Conservation (phyloP, 2,888 invertebrate genomes). For the Erebia epiphron region DNA sequence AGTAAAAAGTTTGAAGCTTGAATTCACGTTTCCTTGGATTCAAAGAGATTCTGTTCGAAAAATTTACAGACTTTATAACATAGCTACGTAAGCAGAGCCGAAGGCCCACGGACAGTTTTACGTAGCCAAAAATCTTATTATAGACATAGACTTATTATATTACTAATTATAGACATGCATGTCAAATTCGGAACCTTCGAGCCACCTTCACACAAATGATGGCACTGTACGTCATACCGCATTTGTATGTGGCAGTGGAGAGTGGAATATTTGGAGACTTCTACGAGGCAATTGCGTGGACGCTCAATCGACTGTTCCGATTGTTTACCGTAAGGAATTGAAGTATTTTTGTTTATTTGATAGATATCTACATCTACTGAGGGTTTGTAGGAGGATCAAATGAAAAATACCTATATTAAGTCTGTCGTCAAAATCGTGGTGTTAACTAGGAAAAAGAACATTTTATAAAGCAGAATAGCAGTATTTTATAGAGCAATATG, state of each 20-base stretch:
- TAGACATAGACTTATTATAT: neutral
- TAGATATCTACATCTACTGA: too few species aligned
- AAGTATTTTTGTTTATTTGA: neutral
- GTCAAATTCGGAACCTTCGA: conserved; percentile 5
- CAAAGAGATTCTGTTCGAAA: too few species aligned
- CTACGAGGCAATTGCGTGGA: conserved; percentile 57
- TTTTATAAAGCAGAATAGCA: too few species aligned
- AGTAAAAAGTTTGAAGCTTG: too few species aligned
- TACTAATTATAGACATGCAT: conserved; percentile 2
- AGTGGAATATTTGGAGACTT: conserved; percentile 51
- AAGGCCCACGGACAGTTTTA: too few species aligned
- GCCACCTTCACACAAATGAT: conserved; percentile 51
- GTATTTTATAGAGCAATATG: too few species aligned
- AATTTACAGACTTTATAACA: too few species aligned
- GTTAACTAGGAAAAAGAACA: neutral
- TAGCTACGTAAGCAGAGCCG: too few species aligned
- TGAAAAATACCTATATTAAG: too few species aligned
- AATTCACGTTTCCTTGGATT: too few species aligned
- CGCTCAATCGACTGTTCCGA: conserved; percentile 50
- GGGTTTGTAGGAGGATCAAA: too few species aligned
- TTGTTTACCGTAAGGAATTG: conserved; percentile 39
- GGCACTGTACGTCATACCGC: conserved; percentile 50
- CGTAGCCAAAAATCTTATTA: neutral
- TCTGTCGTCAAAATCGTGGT: neutral
- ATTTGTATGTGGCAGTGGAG: conserved; percentile 47